These are phyloP conservation scores for Lissocephala sabroskyi DNA, from an alignment of 2,888 invertebrate genomes.

Conservation along the genomic window DNA sequence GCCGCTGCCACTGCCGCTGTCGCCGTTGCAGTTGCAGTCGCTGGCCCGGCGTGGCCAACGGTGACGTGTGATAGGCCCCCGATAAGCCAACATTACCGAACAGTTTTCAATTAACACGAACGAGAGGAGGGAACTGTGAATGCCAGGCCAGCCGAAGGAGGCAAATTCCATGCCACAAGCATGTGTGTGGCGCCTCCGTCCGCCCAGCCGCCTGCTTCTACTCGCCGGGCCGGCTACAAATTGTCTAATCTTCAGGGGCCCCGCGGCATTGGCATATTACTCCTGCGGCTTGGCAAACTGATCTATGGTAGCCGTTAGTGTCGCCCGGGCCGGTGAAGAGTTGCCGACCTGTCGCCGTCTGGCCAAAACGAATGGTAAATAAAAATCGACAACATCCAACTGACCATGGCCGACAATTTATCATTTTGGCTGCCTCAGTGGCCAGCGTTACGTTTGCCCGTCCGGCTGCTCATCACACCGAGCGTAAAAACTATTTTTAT, in stretches of 20 bases:
- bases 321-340: conserved; percentile 30
- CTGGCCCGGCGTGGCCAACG: conserved; percentile 15
- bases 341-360: conserved; percentile 47
- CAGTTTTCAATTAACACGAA: conserved; percentile 71
- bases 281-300: conserved; percentile 17
- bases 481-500: background rate
- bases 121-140: conserved; percentile 53
- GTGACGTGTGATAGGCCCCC: conserved; percentile 46
- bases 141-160: conserved; percentile 6
- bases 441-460: conserved; percentile 29
- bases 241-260: conserved; percentile 54
- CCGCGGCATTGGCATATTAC: background rate
- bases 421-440: conserved; percentile 48
- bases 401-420: conserved; percentile 58
- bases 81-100: conserved; percentile 70
- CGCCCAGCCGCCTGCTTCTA: conserved; percentile 24
- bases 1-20: too few species aligned
- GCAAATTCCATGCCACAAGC: conserved; percentile 19
- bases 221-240: conserved; percentile 41
- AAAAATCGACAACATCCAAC: conserved; percentile 26
- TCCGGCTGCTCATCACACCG: background rate
- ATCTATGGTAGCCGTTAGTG: conserved; percentile 46
- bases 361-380: conserved; percentile 6
- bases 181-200: conserved; percentile 53
- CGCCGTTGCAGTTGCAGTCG: too few species aligned